Evolutionary conservation across 2,113 vertebrate genomes (phyloP).

Genomic region (Chunga burmeisteri): DNA sequence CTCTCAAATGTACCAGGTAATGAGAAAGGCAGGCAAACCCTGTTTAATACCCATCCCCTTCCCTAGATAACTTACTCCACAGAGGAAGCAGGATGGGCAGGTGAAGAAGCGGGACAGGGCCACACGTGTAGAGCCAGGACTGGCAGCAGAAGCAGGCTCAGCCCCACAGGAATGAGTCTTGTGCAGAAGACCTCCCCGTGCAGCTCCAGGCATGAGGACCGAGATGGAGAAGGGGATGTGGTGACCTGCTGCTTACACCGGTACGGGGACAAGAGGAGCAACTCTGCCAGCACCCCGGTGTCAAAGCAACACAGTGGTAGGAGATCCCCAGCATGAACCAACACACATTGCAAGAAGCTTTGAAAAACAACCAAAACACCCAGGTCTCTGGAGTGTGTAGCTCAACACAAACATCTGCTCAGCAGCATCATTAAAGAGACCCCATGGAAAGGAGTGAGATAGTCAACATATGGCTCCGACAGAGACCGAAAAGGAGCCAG

Average conservation of each 20-base stretch:
- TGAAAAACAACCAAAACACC: not conserved
- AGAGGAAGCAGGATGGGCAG: not conserved
- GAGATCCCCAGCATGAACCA: not conserved
- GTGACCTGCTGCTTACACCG: not conserved
- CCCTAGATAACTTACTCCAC: not conserved
- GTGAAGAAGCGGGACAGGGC: not conserved
- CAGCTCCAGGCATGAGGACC: not conserved
- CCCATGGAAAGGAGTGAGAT: not conserved
- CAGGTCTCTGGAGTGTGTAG: not conserved
- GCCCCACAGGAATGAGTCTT: not conserved
- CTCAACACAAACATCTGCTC: conserved; percentile 53
- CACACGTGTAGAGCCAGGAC: not conserved
- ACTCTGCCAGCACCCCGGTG: not conserved
- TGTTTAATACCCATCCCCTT: not conserved
- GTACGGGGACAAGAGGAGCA: not conserved
- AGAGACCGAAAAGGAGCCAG: not conserved
- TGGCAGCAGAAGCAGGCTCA: not conserved
- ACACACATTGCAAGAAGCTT: not conserved
- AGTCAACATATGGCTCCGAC: not conserved
- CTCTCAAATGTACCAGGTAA: not conserved
- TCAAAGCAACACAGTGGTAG: not conserved
- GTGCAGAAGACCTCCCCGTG: not conserved
- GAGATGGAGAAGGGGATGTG: not conserved
- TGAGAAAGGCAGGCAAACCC: not conserved
- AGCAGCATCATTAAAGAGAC: not conserved